Evolutionary conservation across 2,113 vertebrate species (phyloP), one percentile per base, ranked within the genome.

Genomic region (Chaenogobius annularis): DNA sequence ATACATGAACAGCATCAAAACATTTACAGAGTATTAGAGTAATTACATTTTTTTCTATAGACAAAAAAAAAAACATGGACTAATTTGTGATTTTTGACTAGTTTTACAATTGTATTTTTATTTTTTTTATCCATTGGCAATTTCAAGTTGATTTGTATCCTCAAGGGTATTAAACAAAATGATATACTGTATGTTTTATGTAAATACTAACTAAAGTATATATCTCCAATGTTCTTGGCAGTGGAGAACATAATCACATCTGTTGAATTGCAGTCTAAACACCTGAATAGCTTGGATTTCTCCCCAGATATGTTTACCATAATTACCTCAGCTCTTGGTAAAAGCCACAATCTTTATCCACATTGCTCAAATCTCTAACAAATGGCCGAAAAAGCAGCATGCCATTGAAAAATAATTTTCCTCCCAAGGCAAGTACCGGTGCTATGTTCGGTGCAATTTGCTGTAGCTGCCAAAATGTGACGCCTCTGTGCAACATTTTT

Each of bases 331-430:
- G 50, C 50, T n/a, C 19, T n/a, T 54, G 19, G 50, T 54, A n/a
- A 54, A 52, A 54, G 44, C 10, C 44, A 12, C 3, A 46, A 19
- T 54, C 50, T 54, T 54, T 71, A 80, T 73, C 52, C 68, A 46
- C 8, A 46, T 56, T 73, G 54, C 70, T 6, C 26, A 74, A 83
- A 83, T 43, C 69, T n/a, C 23, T 43, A 72, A 62, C 15, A 81
- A 72, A 75, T 55, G 2, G 54, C 55, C 19, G 63, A 78, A 58
- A 55, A 17, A 52, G 50, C 68, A 59, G 68, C 4, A 14, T 31
- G 14, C 44, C 48, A 68, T 54, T 54, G 50, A 54, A 54, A 52
- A n/a, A 54, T 54, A 7, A 20, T 52, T 72, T 78, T 59, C 56
- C 12, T 20, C 70, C 72, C 62, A 4, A 75, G 69, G 50, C 69